Evolutionary conservation across 2,888 invertebrate genomes (phyloP).

Genomic region (Lasioglossum zephyrum): DNA sequence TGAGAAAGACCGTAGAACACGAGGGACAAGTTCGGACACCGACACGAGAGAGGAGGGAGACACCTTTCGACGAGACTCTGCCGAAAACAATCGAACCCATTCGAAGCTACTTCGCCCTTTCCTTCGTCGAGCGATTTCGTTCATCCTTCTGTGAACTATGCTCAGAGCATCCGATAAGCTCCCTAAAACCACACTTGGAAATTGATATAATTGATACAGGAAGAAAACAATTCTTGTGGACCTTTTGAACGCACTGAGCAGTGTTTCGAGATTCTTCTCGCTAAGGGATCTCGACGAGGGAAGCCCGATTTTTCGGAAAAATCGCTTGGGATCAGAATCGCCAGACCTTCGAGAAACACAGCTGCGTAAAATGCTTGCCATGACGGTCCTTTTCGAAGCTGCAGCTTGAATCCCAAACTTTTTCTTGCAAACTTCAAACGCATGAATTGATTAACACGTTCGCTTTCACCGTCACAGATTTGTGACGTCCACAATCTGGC

Average conservation of each 20-base stretch:
- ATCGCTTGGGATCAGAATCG: neutral
- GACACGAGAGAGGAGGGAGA: constrained; percentile 63
- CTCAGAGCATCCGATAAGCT: neutral
- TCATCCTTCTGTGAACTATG: neutral
- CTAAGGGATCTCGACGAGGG: neutral
- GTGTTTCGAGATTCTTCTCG: neutral
- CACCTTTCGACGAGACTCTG: constrained; percentile 45
- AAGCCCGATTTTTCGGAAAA: neutral
- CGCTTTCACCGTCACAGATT: neutral
- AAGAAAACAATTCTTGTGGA: neutral
- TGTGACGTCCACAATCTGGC: too few relatives aligned
- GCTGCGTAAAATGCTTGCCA: neutral
- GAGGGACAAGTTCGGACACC: constrained; percentile 61
- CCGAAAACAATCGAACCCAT: constrained; percentile 25
- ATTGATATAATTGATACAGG: neutral
- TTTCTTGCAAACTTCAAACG: too few relatives aligned
- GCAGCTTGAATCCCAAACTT: neutral
- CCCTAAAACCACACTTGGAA: too few relatives aligned
- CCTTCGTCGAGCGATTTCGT: constrained; percentile 33
- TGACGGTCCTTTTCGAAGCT: neutral
- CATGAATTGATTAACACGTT: neutral
- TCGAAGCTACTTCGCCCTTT: constrained; percentile 34
- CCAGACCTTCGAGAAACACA: neutral
- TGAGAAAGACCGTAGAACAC: constrained; percentile 28
- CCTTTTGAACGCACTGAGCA: neutral